Evolutionary conservation across 2,888 invertebrate species (phyloP).

Genomic region (Caenorhabditis panamensis): DNA sequence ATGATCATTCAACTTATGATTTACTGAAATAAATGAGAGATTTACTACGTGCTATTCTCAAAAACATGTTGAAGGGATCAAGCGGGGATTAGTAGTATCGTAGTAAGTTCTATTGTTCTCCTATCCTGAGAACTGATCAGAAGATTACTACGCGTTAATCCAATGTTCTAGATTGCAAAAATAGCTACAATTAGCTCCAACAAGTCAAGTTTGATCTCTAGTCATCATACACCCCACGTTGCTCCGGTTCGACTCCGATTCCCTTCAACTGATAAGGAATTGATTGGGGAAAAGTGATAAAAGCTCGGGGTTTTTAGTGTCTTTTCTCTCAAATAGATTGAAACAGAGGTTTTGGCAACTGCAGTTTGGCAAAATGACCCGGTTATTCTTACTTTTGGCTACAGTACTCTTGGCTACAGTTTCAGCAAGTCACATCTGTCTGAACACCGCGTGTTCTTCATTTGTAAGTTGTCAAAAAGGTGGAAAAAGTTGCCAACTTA

Average conservation of each 20-base stretch:
- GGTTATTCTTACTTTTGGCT: slow-evolving; percentile 12
- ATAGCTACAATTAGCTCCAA: too few relatives aligned
- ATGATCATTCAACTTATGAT: too few relatives aligned
- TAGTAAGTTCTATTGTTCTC: background rate
- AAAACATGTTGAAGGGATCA: too few relatives aligned
- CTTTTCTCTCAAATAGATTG: background rate
- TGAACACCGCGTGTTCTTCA: slow-evolving; percentile 37
- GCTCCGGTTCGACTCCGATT: slow-evolving; percentile 7
- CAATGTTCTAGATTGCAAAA: too few relatives aligned
- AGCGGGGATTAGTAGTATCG: slow-evolving; percentile 11
- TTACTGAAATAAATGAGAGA: too few relatives aligned
- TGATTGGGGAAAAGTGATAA: slow-evolving; percentile 15
- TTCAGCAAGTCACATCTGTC: slow-evolving; percentile 48
- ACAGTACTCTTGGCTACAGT: slow-evolving; percentile 8
- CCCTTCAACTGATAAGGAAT: background rate
- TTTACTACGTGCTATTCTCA: too few relatives aligned
- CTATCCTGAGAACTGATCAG: background rate
- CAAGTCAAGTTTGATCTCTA: slow-evolving; percentile 53
- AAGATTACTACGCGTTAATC: too few relatives aligned
- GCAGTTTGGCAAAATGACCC: slow-evolving; percentile 1
- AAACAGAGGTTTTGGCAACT: background rate
- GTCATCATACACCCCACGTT: slow-evolving; percentile 42
- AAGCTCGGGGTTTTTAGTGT: too few relatives aligned
- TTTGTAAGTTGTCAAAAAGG: slow-evolving; percentile 59
- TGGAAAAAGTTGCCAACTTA: too few relatives aligned